Evolutionary conservation across 2,113 vertebrate species (phyloP), one percentile per base, ranked within the genome.

Genomic region (Lipophrys pholis): DNA sequence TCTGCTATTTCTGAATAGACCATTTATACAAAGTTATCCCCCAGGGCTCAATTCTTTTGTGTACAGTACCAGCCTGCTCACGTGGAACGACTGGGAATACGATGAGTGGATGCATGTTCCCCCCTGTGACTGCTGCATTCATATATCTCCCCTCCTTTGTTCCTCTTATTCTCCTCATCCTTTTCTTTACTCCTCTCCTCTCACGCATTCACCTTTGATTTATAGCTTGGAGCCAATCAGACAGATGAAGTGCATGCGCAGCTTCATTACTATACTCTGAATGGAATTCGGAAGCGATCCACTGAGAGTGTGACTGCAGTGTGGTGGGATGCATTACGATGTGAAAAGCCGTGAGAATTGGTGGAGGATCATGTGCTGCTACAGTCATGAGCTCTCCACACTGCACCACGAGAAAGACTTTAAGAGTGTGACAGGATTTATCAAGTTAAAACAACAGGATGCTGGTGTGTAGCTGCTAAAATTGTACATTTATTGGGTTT

Each of bases 1-100:
- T 63, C 59, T 68, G 74, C 65, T 68, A 64, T 78, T 84, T 73
- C 63, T 85, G 84, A 87, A 85, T 83, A 54, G 66, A 77, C 66
- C 71, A 49, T 84, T 88, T 81, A 73, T 87, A 45, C 56, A 42
- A 46, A 58, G 21, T 30, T 52, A 30, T 41, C 76, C 61, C 66
- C 43, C 30, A 40, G 60, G 73, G 65, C 69, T 60, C 21, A 54
- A 41, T 38, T 43, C 48, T 79, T 73, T 76, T 81, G 68, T 81
- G 48, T 54, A 57, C 80, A 48, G 55, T 45, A 74, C 69, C 57
- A 40, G 12, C 16, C 21, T 14, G 3, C 66, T 83, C 69, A 81
- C 63, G 38, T 62, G 58, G 51, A 76, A 70, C 5, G 3, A 57
- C 9, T 45, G 56, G 40, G 63, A 53, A 45, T 65, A 60, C 52